A percentile compares a stretch with the other conserved stretches of the same genome.
These are phyloP conservation scores for Parochlus steinenii DNA, from an alignment of 2,888 invertebrate species.

Conservation along the genomic window DNA sequence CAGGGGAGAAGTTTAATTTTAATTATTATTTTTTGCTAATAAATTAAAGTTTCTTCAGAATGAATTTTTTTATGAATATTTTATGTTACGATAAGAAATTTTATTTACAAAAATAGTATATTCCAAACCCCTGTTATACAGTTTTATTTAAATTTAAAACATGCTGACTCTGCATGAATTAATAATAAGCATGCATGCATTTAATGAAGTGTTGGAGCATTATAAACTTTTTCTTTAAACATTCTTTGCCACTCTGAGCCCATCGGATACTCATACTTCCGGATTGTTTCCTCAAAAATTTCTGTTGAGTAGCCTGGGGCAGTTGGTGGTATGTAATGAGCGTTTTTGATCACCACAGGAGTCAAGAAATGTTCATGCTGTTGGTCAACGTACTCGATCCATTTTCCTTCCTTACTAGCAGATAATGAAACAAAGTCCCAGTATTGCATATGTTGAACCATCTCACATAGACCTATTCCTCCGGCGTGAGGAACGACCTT, in stretches of 20 bases:
- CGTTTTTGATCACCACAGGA: constrained; percentile 52
- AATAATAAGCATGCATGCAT: no score
- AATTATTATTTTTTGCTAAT: no score
- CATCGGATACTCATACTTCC: constrained; percentile 54
- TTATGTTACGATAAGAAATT: no score
- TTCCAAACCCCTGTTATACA: no score
- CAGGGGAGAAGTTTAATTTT: no score
- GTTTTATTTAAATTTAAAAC: no score
- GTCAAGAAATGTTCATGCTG: constrained; percentile 75
- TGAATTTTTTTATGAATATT: no score
- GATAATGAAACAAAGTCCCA: constrained; percentile 71
- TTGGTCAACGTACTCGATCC: constrained; percentile 78
- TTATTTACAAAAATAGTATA: no score
- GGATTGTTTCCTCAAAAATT: constrained; percentile 48
- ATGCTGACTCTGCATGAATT: no score
- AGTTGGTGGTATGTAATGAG: constrained; percentile 57
- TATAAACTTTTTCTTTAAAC: constrained; percentile 42
- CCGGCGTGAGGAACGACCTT: constrained; percentile 90
- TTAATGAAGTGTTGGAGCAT: constrained; percentile 25
- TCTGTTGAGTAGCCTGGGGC: constrained; percentile 68
- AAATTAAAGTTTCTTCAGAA: no score
- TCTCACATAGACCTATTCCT: constrained; percentile 85
- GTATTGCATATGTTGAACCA: constrained; percentile 82
- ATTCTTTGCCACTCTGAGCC: constrained; percentile 63
- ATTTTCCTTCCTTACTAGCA: constrained; percentile 48